These are phyloP conservation scores for Sciurus niger DNA, from an alignment of 2,113 vertebrate species.

Conservation along the genomic window DNA sequence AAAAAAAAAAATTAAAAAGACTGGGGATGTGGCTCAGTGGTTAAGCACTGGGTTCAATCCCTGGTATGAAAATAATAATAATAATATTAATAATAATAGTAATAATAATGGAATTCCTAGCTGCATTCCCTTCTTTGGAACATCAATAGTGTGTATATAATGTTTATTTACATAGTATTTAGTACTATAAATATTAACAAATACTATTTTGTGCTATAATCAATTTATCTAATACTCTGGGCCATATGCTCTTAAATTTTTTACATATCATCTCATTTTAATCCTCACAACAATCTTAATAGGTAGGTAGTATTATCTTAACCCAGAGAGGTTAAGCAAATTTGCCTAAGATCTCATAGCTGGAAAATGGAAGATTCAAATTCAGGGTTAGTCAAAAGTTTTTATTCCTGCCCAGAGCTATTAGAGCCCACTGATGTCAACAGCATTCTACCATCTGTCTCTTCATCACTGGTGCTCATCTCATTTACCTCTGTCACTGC, in stretches of 20 bases:
- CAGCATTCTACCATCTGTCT: neutral
- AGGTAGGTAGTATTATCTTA: neutral
- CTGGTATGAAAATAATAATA: too few relatives aligned
- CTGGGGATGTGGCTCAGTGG: too few relatives aligned
- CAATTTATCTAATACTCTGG: slow-evolving; percentile 8
- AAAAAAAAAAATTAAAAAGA: too few relatives aligned
- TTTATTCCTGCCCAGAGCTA: neutral
- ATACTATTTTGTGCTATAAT: slow-evolving; percentile 4
- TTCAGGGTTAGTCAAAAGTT: slow-evolving; percentile 16
- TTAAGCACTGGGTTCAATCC: too few relatives aligned
- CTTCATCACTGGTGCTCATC: neutral
- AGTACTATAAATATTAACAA: slow-evolving; percentile 37
- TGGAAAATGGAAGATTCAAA: neutral
- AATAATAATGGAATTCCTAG: neutral
- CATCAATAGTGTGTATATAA: neutral
- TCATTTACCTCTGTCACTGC: neutral
- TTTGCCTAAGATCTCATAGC: neutral
- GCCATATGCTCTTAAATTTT: neutral
- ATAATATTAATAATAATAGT: too few relatives aligned
- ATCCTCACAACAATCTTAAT: neutral
- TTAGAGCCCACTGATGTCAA: neutral
- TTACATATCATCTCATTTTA: slow-evolving; percentile 25
- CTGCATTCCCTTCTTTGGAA: neutral
- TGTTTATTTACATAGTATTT: neutral
- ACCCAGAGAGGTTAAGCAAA: neutral